These are phyloP conservation scores for Ellobius talpinus DNA, from an alignment of 2,113 vertebrate genomes.

Conservation along the genomic window DNA sequence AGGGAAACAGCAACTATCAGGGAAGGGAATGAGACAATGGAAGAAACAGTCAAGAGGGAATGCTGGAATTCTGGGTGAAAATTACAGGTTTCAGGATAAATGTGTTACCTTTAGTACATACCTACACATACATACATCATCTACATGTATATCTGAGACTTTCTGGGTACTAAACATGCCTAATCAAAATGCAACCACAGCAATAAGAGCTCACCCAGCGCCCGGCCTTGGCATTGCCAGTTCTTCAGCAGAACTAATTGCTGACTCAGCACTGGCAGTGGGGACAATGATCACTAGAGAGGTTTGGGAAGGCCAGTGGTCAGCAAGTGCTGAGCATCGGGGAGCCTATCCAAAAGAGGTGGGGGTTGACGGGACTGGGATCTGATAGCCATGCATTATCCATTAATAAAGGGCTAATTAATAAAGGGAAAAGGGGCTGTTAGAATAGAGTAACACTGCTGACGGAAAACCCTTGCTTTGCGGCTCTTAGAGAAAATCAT, in stretches of 20 bases:
- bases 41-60: not conserved
- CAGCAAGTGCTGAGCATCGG: not conserved
- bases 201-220: not conserved
- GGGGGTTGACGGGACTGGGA: fast-evolving
- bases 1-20: not conserved
- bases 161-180: not conserved
- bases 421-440: not conserved
- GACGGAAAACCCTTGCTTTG: not conserved
- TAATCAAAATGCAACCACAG: not conserved
- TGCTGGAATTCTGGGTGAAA: not conserved
- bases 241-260: not conserved
- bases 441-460: not conserved
- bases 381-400: not conserved
- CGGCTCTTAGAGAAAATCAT: not conserved
- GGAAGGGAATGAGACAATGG: not conserved
- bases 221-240: not conserved
- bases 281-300: not conserved
- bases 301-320: not conserved
- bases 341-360: not conserved
- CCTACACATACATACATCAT: not conserved
- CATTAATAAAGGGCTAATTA: not conserved
- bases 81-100: not conserved
- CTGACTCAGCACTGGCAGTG: not conserved
- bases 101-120: not conserved
- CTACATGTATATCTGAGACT: not conserved